Base-by-base conservation (phyloP, 2,888 invertebrate genomes). In the Platycnemis pennipes region DNA sequence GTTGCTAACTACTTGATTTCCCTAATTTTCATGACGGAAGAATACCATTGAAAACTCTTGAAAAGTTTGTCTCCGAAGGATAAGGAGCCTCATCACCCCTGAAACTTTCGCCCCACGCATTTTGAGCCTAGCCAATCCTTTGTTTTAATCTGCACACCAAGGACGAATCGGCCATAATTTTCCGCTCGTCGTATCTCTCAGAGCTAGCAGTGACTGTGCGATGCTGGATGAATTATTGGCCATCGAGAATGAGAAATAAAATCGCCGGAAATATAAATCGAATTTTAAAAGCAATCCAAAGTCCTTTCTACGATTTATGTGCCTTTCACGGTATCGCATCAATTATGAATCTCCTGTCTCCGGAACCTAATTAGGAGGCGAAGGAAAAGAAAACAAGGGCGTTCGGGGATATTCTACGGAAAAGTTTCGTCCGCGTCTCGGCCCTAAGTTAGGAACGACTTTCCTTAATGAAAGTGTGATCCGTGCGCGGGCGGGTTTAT, bases 261-360 rank as follows among this genome's bases (percentile, higher is more conserved):
- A 87, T 46, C 77, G 37, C 87, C 13, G 87, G 45, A 87, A 87
- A 87, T 77, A 77, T 77, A 87, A 87, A 87, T 87, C 87, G 87
- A 44, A 44, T 77, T 46, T 46, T 45, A 46, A 87, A 87, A 46
- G 87, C 44, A n/a, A 87, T 46, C n/a, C 87, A 26, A 87, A 87
- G 46, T n/a, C 45, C 46, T 16, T 26, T 87, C 44, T 1, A 26
- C 26, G 22, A 44, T 44, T 87, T 87, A 46, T 87, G 13, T 87
- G 11, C 45, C 37, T 45, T 87, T 46, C 45, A 26, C 19, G 46
- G 44, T 26, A 87, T 44, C 87, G 46, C 87, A 87, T 87, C 87
- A 87, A 87, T 87, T 87, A 87, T 45, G 87, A 87, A 87, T 87
- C 45, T 46, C n/a, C 46, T 87, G 87, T 87, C 87, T 16, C 45